Conservation (phyloP, 2,888 invertebrate species). For the Hirtodrosophila histrioides region DNA sequence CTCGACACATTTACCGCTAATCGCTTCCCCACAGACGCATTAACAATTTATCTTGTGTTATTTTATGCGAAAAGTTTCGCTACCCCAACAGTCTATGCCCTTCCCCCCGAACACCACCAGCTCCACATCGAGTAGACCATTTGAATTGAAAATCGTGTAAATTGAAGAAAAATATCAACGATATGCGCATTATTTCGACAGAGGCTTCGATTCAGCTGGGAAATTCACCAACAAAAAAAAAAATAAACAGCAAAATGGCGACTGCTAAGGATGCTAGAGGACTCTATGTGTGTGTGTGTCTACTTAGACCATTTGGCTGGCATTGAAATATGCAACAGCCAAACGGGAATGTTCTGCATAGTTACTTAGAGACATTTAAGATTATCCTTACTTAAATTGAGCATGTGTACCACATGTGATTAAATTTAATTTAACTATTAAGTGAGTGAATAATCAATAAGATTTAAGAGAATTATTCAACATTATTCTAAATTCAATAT, state of each 20-base stretch:
- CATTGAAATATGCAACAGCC: background rate
- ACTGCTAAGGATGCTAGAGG: constrained; percentile 7
- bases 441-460: no score
- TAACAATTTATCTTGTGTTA: constrained; percentile 81
- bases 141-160: constrained; percentile 72
- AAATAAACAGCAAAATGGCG: constrained; percentile 4
- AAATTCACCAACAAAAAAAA: constrained; percentile 32
- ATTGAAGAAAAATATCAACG: constrained; percentile 57
- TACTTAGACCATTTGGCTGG: background rate
- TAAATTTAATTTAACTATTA: no score
- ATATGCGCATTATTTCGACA: constrained; percentile 54
- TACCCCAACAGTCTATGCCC: background rate
- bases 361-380: background rate
- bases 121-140: constrained; percentile 45
- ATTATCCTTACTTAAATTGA: no score
- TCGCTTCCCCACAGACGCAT: constrained; percentile 81
- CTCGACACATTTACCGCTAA: constrained; percentile 79
- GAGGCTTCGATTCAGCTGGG: constrained; percentile 52
- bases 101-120: background rate
- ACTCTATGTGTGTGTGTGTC: background rate
- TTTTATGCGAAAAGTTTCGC: constrained; percentile 78
- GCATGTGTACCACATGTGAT: no score
- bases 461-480: no score
- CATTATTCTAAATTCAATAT: no score
- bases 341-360: background rate